Evolutionary conservation across 2,113 vertebrate species (phyloP).

Genomic region (Emydura subglobosa): DNA sequence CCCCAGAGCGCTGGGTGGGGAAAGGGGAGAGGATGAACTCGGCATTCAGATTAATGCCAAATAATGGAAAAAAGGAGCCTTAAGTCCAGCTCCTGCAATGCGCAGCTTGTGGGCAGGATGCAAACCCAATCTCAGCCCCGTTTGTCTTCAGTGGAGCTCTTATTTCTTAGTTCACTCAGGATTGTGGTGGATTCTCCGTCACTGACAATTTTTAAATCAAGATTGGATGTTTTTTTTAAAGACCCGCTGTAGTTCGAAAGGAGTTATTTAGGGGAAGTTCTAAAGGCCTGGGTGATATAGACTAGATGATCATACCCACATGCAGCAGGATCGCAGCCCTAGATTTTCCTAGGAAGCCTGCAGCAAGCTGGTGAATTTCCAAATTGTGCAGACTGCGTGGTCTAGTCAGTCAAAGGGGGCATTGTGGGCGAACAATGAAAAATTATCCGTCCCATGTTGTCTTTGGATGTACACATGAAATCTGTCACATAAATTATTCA

Average conservation of each 20-base stretch:
- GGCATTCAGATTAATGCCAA: neutral
- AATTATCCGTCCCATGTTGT: neutral
- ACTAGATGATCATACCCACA: neutral
- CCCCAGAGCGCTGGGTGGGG: neutral
- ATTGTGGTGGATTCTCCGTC: no score
- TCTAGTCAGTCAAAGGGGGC: neutral
- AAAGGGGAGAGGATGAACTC: neutral
- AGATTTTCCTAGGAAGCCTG: neutral
- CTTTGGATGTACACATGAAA: slow-evolving; percentile 23
- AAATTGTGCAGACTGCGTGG: neutral
- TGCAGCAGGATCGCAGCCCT: neutral
- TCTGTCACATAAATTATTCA: neutral
- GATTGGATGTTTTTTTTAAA: no score
- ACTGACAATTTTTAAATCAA: no score
- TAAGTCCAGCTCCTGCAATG: neutral
- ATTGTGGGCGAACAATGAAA: neutral
- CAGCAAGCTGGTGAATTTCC: neutral
- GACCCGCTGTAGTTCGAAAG: no score
- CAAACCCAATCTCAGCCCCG: neutral
- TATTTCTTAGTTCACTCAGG: no score
- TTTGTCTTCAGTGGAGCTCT: neutral
- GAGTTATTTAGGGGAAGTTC: no score
- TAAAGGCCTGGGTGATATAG: no score
- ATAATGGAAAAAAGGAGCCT: neutral
- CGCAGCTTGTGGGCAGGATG: neutral